A percentile compares a stretch with the other conserved stretches of the same genome.
phyloP scores from a whole-genome alignment of 2,797 vertebrate species.

The Peromyscus aztecus region DNA sequence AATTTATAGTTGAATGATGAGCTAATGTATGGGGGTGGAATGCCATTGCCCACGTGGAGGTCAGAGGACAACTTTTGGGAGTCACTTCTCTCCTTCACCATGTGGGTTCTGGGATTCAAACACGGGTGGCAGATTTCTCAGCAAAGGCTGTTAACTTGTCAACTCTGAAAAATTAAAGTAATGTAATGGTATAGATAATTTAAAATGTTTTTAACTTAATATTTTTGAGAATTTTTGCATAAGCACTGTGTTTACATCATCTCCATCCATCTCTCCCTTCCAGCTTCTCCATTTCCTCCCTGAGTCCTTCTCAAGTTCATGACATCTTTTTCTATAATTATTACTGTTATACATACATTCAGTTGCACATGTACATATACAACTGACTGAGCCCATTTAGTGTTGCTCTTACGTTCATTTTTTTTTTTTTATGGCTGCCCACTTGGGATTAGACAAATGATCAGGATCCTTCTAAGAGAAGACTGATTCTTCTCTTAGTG shows the following conservation, averaged over 20 bases:
- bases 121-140: background rate
- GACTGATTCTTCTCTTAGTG: background rate
- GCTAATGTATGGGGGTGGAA: too few species aligned
- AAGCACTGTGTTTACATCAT: background rate
- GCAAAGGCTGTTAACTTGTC: background rate
- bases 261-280: background rate
- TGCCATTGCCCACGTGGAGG: background rate
- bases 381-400: background rate
- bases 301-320: background rate
- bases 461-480: background rate
- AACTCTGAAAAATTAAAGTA: conserved; percentile 10
- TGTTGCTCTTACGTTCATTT: background rate
- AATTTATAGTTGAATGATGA: background rate
- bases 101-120: background rate
- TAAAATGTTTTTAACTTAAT: background rate
- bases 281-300: background rate
- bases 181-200: background rate
- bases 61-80: background rate
- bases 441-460: background rate
- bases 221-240: background rate
- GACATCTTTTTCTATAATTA: background rate
- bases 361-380: background rate
- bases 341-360: background rate
- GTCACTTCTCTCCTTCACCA: background rate
- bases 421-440: background rate